These are phyloP conservation scores for Ariolimax columbianus DNA, from an alignment of 2,888 invertebrate species.

Conservation along the genomic window DNA sequence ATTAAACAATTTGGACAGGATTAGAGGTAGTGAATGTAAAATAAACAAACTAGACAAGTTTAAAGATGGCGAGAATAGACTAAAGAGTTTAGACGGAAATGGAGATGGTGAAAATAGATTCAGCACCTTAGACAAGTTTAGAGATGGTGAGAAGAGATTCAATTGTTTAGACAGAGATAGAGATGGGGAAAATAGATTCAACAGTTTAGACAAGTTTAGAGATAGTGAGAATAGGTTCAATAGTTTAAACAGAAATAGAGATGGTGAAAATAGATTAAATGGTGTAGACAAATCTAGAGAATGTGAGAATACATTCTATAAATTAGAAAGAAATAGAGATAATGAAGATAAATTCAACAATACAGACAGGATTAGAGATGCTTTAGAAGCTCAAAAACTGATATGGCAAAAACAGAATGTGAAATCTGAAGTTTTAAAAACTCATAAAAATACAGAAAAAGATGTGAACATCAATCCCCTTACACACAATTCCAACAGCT, in stretches of 20 bases:
- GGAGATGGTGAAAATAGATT: not conserved
- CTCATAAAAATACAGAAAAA: not conserved
- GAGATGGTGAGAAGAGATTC: not conserved
- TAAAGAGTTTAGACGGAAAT: not conserved
- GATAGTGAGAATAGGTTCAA: too few species aligned
- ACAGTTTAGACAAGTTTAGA: too few species aligned
- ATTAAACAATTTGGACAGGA: not conserved
- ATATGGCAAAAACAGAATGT: not conserved
- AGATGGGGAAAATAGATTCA: too few species aligned
- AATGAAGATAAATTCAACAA: not conserved
- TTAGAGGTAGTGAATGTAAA: not conserved
- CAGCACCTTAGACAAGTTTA: not conserved
- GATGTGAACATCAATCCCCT: not conserved
- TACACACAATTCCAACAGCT: not conserved
- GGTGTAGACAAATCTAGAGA: too few species aligned
- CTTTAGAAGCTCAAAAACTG: not conserved
- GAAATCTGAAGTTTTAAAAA: not conserved
- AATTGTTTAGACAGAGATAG: too few species aligned
- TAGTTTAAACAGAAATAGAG: too few species aligned
- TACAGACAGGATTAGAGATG: not conserved
- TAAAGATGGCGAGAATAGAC: not conserved
- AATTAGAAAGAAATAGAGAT: too few species aligned
- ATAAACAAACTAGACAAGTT: too few species aligned
- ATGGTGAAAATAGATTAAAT: too few species aligned
- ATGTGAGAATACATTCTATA: too few species aligned